A percentile compares a stretch with the other conserved stretches of the same genome.
Evolutionary conservation across 2,888 invertebrate species (phyloP).

Genomic region (Macaria liturata): DNA sequence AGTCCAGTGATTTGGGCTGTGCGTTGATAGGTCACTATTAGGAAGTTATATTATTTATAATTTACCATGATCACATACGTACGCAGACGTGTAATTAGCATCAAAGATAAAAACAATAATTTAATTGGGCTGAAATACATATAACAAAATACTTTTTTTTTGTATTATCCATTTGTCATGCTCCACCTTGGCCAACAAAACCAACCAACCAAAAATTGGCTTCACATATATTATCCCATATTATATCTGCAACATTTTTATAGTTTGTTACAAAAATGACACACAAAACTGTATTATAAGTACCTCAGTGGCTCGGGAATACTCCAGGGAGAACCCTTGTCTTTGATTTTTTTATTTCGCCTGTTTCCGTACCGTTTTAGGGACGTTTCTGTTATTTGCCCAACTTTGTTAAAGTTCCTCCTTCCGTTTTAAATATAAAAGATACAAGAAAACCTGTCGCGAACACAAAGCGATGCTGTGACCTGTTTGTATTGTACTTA

Average conservation of each 20-base stretch:
- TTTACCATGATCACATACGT: too few species aligned
- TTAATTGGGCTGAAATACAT: too few species aligned
- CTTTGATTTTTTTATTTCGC: slow-evolving; percentile 33
- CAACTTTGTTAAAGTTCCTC: slow-evolving; percentile 29
- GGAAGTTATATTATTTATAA: too few species aligned
- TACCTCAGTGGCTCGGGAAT: slow-evolving; percentile 24
- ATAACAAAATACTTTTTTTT: too few species aligned
- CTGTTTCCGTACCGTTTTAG: slow-evolving; percentile 28
- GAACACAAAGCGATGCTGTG: slow-evolving; percentile 9
- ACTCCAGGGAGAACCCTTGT: slow-evolving; percentile 31
- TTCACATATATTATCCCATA: background rate
- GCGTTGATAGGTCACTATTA: too few species aligned
- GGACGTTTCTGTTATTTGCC: slow-evolving; percentile 29
- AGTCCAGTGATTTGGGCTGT: too few species aligned
- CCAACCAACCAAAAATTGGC: background rate
- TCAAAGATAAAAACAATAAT: too few species aligned
- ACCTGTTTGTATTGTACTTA: background rate
- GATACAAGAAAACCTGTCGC: slow-evolving; percentile 14
- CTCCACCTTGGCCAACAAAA: too few species aligned
- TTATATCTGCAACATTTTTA: too few species aligned
- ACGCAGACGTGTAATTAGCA: too few species aligned
- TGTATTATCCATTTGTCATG: too few species aligned
- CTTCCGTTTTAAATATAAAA: slow-evolving; percentile 23
- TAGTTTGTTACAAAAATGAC: slow-evolving; percentile 24
- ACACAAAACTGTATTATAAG: slow-evolving; percentile 30